phyloP scores from a whole-genome alignment of 2,113 vertebrate genomes.

The Elanus axillaris region DNA sequence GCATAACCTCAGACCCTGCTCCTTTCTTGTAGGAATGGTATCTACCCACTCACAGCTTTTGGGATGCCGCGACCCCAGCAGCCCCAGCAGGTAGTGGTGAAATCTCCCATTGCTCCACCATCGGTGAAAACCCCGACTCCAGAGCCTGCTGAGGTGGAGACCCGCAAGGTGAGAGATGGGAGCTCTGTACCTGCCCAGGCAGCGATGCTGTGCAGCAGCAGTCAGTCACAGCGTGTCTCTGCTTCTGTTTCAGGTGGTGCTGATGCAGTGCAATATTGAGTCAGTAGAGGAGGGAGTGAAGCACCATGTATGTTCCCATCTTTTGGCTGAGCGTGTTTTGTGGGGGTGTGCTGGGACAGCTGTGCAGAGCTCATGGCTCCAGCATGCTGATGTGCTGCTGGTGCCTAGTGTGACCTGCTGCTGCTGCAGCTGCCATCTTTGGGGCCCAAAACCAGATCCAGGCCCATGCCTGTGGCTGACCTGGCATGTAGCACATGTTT shows the following conservation, averaged over 20 bases:
- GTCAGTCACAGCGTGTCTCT: rapidly evolving
- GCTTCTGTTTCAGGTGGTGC: constrained; percentile 80
- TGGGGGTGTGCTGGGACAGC: rapidly evolving
- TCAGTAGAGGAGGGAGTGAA: constrained; percentile 93
- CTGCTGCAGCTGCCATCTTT: background rate
- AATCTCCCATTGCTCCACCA: constrained; percentile 91
- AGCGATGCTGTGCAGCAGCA: rapidly evolving
- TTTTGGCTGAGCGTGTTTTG: background rate
- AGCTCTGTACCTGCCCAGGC: background rate
- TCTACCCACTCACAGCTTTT: constrained; percentile 94
- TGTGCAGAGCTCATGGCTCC: background rate
- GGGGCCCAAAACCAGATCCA: background rate
- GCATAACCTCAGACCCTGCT: background rate
- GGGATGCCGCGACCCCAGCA: constrained; percentile 91
- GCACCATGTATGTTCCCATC: constrained; percentile 82
- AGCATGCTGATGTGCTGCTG: background rate
- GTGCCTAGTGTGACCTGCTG: background rate
- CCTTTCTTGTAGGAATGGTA: constrained; percentile 85
- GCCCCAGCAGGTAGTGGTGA: constrained; percentile 92
- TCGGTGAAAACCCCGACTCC: constrained; percentile 96
- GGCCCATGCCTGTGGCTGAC: background rate
- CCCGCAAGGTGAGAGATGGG: constrained; percentile 83
- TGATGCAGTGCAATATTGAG: constrained; percentile 99
- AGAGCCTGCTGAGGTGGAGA: constrained; percentile 94
- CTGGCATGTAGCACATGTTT: background rate